Base-by-base conservation (phyloP, 2,113 vertebrate species). In the Tragelaphus imberbis region DNA sequence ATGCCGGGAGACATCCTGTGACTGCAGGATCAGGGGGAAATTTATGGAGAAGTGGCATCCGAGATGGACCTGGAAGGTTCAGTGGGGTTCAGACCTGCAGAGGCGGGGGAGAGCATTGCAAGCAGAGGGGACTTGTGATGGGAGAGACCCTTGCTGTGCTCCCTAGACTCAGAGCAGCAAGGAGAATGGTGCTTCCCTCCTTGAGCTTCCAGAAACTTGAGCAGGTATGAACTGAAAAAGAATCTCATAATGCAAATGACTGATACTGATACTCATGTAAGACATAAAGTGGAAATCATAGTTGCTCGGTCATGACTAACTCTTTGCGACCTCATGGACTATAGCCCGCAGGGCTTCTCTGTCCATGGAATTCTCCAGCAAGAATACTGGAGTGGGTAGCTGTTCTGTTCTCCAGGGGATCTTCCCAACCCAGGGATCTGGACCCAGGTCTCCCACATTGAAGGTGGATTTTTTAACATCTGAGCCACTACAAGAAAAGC, bases 291-390 rank as follows among this genome's bases (percentile, higher is more conserved):
- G 21, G 36, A 40, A 75, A 21, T 13, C n/a, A 13, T 3, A 25
- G 68, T 13, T 5, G 0, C 21, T 40, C 2, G 21, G 68, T 75
- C 36, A 13, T 23, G 19, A 25, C 68, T 23, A 21, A 25, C 68
- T 40, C 68, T 36, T 23, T 36, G 21, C 10, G 2, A 23, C 68
- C 68, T 11, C n/a, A 0, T 13, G 10, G 68, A 75, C 68, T 40
- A 5, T 23, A 75, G 68, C 68, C 36, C 1, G 0, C 36, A 0
- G 0, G 68, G 21, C 68, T 75, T 13, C n/a, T 71, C 68, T 75
- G 36, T 40, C 68, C 68, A 40, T 40, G 36, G 19, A 2, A 40
- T 40, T 40, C n/a, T 75, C 68, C 36, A 6, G 68, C n/a, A 36
- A 75, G n/a, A 23, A 75, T 12, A 75, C n/a, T 6, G 68, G 68